Base-by-base conservation (phyloP, 1,140 invertebrate genomes). In the Danaus plexippus region DNA sequence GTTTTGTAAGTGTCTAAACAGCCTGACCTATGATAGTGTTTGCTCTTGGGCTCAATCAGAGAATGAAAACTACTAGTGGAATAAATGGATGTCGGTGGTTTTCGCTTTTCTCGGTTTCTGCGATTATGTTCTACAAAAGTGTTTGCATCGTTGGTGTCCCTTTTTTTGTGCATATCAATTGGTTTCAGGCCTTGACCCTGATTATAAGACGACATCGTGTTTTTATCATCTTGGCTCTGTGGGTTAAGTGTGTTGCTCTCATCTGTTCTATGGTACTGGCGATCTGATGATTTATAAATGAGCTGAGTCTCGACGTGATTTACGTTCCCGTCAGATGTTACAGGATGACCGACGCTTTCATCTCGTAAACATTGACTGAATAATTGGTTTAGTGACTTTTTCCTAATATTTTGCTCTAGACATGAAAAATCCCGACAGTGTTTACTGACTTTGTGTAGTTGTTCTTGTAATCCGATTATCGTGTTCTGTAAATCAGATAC, bases 401-500 rank as follows among this genome's bases (percentile, higher is more conserved):
- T 65, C 12, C 43, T 59, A 18, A 66, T 63, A 51, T 40, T 68
- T 10, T 65, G 56, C 42, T 72, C 66, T 3, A 70, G 40, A 32
- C 48, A 66, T 11, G 59, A 48, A 11, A 83, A 54, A 42, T 75
- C 66, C 1, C 61, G 67, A 51, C 73, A 80, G 43, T 77, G 73
- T 52, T 71, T 69, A 53, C 67, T 80, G 7, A 80, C 73, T 66
- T 66, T 71, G 48, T 70, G 65, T 10, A 84, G 58, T 59, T 84
- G 73, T 22, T 75, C 61, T 63, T 83, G 79, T 15, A 85, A 63
- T 7, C 69, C 66, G 49, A 66, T 59, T 47, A 82, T 78, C 62
- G 76, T 82, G 43, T 73, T 71, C 54, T 77, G 79, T 43, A 85
- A 64, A 52, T 85, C 71, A 7, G 73, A 73, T 1, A 83, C 71